Percentiles rank a stretch among this genome's conserved stretches.
Evolutionary conservation across 2,888 invertebrate species (phyloP).

Genomic region (Hemistola chrysoprasaria): DNA sequence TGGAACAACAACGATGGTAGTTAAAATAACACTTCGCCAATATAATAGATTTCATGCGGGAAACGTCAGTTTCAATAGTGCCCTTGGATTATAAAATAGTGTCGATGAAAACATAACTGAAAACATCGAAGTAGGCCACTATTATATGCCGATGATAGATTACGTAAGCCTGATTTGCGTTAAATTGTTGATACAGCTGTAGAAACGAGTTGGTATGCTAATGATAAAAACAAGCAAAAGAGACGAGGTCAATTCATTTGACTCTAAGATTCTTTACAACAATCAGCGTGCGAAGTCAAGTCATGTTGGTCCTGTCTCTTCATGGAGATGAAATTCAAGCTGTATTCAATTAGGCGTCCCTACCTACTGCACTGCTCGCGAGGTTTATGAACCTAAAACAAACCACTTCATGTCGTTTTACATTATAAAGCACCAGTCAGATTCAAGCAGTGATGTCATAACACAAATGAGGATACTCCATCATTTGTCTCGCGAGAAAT

Average conservation of each 20-base stretch:
- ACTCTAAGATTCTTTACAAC: constrained; percentile 67
- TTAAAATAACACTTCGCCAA: constrained; percentile 57
- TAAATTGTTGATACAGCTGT: constrained; percentile 18
- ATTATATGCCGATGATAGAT: constrained; percentile 38
- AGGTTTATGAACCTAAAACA: constrained; percentile 37
- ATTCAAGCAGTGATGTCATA: constrained; percentile 38
- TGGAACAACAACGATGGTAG: constrained; percentile 60
- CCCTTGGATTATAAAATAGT: constrained; percentile 35
- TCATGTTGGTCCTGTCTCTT: constrained; percentile 61
- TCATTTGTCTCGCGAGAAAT: constrained; percentile 44
- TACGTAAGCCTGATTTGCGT: constrained; percentile 43
- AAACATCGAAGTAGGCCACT: constrained; percentile 26
- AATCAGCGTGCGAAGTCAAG: constrained; percentile 76
- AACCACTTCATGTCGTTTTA: constrained; percentile 29
- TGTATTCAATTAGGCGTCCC: constrained; percentile 62
- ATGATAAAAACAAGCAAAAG: constrained; percentile 39
- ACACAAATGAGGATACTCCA: constrained; percentile 42
- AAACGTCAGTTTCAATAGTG: constrained; percentile 32
- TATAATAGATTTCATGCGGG: constrained; percentile 36
- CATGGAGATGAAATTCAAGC: constrained; percentile 66
- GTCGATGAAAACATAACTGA: constrained; percentile 21
- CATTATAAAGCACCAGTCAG: constrained; percentile 30
- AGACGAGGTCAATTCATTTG: constrained; percentile 65
- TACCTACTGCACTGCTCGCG: constrained; percentile 55
- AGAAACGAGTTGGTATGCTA: constrained; percentile 32